Evolutionary conservation across 1,140 invertebrate genomes (phyloP), one percentile per base, ranked within the genome.

Genomic region (Drosophila hydei): DNA sequence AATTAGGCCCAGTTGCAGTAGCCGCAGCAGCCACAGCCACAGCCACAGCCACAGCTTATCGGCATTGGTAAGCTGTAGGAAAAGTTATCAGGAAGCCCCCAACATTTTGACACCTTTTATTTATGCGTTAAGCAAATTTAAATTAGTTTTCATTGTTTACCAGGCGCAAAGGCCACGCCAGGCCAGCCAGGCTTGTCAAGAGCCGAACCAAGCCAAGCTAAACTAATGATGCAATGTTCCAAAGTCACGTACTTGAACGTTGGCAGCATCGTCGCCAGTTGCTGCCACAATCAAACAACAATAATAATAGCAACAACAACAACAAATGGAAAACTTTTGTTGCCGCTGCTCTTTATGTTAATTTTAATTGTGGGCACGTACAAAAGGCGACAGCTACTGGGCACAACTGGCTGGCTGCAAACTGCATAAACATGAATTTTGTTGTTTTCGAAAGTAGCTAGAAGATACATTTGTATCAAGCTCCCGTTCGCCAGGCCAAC

Each of bases 121-220:
- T 75, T 77, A 81, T 81, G 83, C 77, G 59, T 79, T 87, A 81
- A 88, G 81, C 77, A 87, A 81, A 81, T 85, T 88, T 88, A 85
- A 81, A 85, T 85, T 75, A 85, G 81, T 85, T 85, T 85, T 87
- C 80, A 85, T 85, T 85, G 81, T 87, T 87, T 81, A 71, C 38
- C 50, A 60, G 30, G 70, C 38, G 36, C 48, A 38, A 33, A 19
- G 52, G 45, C 40, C 19, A 48, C 1, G 33, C 12, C 23, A 18
- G 6, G 30, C 51, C 14, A 27, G 36, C 5, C 14, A 14, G 18
- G 58, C 23, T 23, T 11, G 30, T 33, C 9, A 11, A 16, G 14
- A 5, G 30, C 11, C 30, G 36, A 61, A 33, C 48, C 48, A 45
- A 54, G 59, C 19, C 12, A 21, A 54, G 55, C 56, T 40, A 30